Conservation (phyloP, 2,888 invertebrate species). For the Ptilodon capucinus region DNA sequence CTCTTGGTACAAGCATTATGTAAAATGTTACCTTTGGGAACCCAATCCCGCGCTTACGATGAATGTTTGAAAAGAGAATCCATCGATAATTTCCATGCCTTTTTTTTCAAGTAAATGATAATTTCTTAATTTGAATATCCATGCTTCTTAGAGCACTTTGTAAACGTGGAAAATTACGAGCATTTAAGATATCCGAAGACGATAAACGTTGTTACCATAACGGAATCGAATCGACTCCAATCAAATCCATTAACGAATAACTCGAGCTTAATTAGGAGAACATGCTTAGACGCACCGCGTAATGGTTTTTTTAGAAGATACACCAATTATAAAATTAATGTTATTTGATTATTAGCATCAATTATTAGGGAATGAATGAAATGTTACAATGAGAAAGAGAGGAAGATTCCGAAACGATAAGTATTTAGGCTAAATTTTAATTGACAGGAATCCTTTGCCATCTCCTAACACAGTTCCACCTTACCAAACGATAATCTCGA, state of each 20-base stretch:
- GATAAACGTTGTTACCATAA: conserved; percentile 46
- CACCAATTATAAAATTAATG: conserved; percentile 36
- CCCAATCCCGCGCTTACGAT: conserved; percentile 18
- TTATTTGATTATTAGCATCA: conserved; percentile 30
- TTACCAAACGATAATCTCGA: conserved; percentile 68
- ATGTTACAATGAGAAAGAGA: conserved; percentile 28
- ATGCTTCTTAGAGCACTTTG: conserved; percentile 42
- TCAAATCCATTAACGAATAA: conserved; percentile 56
- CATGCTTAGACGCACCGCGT: conserved; percentile 41
- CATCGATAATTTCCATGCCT: no score
- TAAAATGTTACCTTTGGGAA: conserved; percentile 30
- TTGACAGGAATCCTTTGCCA: conserved; percentile 54
- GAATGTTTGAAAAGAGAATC: conserved; percentile 26
- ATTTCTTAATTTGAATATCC: conserved; percentile 52
- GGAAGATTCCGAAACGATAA: conserved; percentile 50
- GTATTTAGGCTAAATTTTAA: conserved; percentile 55
- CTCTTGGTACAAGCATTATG: conserved; percentile 41
- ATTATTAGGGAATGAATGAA: conserved; percentile 28
- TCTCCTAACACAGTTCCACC: conserved; percentile 77
- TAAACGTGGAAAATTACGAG: conserved; percentile 47
- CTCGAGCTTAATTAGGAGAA: conserved; percentile 57
- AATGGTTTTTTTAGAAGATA: conserved; percentile 39
- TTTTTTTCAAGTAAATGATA: no score
- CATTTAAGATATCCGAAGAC: conserved; percentile 45
- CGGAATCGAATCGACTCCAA: conserved; percentile 38